A percentile compares a stretch with the other conserved stretches of the same genome.
Conservation (phyloP, 2,888 invertebrate genomes). For the Agrilus mali region DNA sequence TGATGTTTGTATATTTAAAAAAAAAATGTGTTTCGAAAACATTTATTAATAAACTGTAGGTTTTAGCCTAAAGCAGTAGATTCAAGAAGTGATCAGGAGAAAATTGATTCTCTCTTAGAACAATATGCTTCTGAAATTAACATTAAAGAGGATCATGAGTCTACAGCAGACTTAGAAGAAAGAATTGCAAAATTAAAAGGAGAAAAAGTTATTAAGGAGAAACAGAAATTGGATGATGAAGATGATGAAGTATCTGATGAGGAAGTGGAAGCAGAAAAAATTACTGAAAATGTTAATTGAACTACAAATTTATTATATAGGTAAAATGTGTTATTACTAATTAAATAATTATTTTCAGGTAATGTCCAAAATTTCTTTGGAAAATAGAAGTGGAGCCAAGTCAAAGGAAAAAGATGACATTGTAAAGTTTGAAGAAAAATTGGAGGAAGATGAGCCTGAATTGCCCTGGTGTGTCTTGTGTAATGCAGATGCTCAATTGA, state of each 20-base stretch:
- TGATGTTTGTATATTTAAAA: not conserved
- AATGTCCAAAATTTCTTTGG: constrained; percentile 38
- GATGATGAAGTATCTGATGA: constrained; percentile 27
- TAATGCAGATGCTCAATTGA: constrained; percentile 61
- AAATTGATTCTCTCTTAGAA: constrained; percentile 54
- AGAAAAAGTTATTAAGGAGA: constrained; percentile 30
- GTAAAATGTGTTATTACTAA: not conserved
- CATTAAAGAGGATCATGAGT: constrained; percentile 34
- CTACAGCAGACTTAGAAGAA: constrained; percentile 40
- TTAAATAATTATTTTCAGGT: constrained; percentile 21
- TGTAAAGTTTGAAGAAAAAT: constrained; percentile 6
- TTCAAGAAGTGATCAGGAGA: constrained; percentile 54
- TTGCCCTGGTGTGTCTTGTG: constrained; percentile 79
- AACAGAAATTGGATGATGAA: constrained; percentile 27
- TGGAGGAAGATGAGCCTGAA: constrained; percentile 31
- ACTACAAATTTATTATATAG: not conserved
- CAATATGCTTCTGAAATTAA: constrained; percentile 37
- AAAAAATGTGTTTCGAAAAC: not conserved
- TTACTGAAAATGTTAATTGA: constrained; percentile 28
- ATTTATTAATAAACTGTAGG: constrained; percentile 41
- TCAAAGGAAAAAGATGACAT: constrained; percentile 11
- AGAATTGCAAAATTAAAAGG: constrained; percentile 40
- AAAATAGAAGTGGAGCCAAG: constrained; percentile 26
- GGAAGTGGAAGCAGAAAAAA: constrained; percentile 31
- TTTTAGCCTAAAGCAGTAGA: constrained; percentile 37